phyloP scores from a whole-genome alignment of 2,113 vertebrate species.

The Limnothrissa miodon region DNA sequence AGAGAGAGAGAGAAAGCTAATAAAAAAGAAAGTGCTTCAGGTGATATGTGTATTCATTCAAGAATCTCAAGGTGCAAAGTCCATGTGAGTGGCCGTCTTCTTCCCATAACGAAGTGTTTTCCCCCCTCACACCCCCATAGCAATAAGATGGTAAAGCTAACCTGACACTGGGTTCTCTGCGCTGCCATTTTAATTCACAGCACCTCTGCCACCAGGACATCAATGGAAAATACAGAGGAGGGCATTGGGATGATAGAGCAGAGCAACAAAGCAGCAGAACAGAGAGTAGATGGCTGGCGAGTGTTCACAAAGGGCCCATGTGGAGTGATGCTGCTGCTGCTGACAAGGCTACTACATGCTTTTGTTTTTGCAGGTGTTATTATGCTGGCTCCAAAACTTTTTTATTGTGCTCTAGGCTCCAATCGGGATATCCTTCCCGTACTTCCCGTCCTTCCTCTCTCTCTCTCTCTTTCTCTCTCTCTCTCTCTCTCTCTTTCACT shows the following conservation, averaged over 20 bases:
- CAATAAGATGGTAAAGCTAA: not conserved
- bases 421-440: not conserved
- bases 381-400: slow-evolving; percentile 24
- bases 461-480: too few species aligned
- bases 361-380: slow-evolving; percentile 45
- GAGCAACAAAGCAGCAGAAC: not conserved
- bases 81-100: slow-evolving; percentile 12
- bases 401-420: not conserved
- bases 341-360: not conserved
- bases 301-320: not conserved
- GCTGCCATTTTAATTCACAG: not conserved
- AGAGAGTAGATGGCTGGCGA: not conserved
- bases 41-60: slow-evolving; percentile 15
- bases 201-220: not conserved
- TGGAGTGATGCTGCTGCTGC: not conserved
- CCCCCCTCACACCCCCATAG: not conserved
- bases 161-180: not conserved
- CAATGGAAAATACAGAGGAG: not conserved
- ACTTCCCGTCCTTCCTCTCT: not conserved
- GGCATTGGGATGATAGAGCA: not conserved
- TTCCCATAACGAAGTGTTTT: not conserved
- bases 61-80: slow-evolving; percentile 41
- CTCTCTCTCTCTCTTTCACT: not conserved
- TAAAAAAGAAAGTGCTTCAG: not conserved
- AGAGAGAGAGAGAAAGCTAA: not conserved